Conservation (phyloP, 2,888 invertebrate species). For the Hylaea fasciaria region DNA sequence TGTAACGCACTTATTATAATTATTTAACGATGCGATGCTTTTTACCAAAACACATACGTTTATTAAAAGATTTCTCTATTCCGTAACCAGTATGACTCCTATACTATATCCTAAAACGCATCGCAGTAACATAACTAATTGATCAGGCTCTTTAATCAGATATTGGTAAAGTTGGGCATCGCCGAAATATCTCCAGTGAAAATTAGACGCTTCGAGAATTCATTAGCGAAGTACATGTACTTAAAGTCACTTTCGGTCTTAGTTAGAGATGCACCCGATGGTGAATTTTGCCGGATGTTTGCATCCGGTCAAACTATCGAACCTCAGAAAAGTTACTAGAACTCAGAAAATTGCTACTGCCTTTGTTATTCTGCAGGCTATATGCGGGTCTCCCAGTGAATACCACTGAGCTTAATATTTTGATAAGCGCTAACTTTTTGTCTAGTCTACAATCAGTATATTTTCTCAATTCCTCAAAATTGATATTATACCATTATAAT, state of each 20-base stretch:
- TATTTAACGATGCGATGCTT: no score
- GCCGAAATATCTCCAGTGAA: conserved; percentile 43
- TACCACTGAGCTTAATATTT: no score
- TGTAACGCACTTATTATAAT: no score
- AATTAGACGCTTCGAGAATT: conserved; percentile 49
- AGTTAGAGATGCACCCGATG: conserved; percentile 25
- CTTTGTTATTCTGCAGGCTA: no score
- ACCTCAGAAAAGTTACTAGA: background rate
- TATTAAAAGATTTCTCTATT: background rate
- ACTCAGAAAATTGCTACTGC: no score
- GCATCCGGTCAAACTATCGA: background rate
- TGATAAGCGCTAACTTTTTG: no score
- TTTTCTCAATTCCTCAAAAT: no score
- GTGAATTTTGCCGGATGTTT: background rate
- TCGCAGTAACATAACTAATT: conserved; percentile 25
- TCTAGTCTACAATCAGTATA: no score
- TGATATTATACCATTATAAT: no score
- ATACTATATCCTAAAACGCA: conserved; percentile 9
- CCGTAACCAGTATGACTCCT: background rate
- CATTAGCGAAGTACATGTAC: conserved; percentile 49
- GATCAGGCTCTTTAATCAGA: conserved; percentile 38
- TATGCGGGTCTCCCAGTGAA: no score
- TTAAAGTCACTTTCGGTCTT: conserved; percentile 43
- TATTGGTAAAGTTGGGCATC: conserved; percentile 43
- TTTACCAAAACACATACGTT: no score